These are phyloP conservation scores for Lordiphosa fenestrarum DNA, from an alignment of 2,888 invertebrate genomes.

Conservation along the genomic window DNA sequence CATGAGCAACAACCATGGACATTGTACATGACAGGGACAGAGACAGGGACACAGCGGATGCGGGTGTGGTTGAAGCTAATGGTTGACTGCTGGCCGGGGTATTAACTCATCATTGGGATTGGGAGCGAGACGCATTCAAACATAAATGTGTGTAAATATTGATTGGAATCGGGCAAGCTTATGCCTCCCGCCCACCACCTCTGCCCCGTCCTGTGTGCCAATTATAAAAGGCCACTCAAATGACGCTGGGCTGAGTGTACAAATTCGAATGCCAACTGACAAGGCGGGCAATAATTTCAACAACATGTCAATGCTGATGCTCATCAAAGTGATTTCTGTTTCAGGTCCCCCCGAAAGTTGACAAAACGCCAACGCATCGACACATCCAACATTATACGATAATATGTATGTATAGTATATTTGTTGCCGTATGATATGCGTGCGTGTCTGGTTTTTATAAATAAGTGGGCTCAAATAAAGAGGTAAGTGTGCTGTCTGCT, in stretches of 20 bases:
- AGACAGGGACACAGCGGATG: constrained; percentile 9
- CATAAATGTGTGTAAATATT: constrained; percentile 15
- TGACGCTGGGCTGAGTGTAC: constrained; percentile 46
- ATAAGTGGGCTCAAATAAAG: constrained; percentile 57
- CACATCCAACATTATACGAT: constrained; percentile 4
- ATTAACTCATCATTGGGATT: constrained; percentile 60
- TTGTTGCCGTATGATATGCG: constrained; percentile 24
- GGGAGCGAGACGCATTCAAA: constrained; percentile 10
- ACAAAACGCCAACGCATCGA: constrained; percentile 57
- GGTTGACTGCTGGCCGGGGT: constrained; percentile 56
- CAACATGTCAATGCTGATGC: constrained; percentile 68
- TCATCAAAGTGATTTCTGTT: constrained; percentile 66
- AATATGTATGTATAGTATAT: constrained; percentile 3
- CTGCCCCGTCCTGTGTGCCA: constrained; percentile 41
- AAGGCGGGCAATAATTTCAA: constrained; percentile 67
- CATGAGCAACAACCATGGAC: constrained; percentile 39
- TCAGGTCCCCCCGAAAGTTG: constrained; percentile 46
- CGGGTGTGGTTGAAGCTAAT: constrained; percentile 34
- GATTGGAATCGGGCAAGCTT: constrained; percentile 7
- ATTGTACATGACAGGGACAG: constrained; percentile 55
- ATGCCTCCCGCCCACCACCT: constrained; percentile 13
- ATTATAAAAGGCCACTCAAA: constrained; percentile 54
- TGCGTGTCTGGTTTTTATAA: constrained; percentile 69
- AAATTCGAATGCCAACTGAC: constrained; percentile 62
- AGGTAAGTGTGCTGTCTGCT: constrained; percentile 38